Base-by-base conservation (phyloP, 2,888 invertebrate species). In the Mythimna loreyi region DNA sequence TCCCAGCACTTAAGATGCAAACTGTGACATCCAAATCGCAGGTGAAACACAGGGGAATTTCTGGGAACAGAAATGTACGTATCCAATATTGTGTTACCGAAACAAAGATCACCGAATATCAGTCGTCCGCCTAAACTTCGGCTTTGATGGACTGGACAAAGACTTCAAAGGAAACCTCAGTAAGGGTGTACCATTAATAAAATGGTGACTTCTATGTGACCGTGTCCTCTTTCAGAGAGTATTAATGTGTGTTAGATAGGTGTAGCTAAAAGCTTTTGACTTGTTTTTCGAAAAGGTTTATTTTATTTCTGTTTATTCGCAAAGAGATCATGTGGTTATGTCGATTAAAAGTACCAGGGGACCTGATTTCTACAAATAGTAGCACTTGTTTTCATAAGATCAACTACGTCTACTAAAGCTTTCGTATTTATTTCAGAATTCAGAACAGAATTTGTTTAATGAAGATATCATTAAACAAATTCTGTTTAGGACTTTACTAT, bases 1-100 rank as follows among this genome's bases (percentile, higher is more conserved):
- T 80, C 80, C 83, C 85, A 88, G 86, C 89, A 91, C 87, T 93
- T 93, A 90, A 90, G 91, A 94, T 93, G 93, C 93, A 93, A 93
- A 93, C 93, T 89, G 88, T 88, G 89, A 87, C 89, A 88, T 88
- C 85, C 88, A 87, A 90, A 90, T 88, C 87, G 19, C 40, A 40
- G 40, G 87, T 82, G 85, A 89, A 84, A 80, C 92, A 86, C 88
- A 21, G 57, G 92, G 91, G 93, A 90, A 76, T 73, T 80, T 71
- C 75, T 72, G 76, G n/a, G 50, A 8, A 57, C 50, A 45, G 72
- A 71, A 84, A 86, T 85, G 86, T 90, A 86, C 87, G 78, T 86
- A 80, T 83, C 83, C 86, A 86, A 87, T 90, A 92, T 92, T 90
- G 87, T 86, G 90, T 91, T 91, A 91, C 84, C 80, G 78, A 78